Base-by-base conservation (phyloP, 2,113 vertebrate genomes). In the Xyrauchen texanus region DNA sequence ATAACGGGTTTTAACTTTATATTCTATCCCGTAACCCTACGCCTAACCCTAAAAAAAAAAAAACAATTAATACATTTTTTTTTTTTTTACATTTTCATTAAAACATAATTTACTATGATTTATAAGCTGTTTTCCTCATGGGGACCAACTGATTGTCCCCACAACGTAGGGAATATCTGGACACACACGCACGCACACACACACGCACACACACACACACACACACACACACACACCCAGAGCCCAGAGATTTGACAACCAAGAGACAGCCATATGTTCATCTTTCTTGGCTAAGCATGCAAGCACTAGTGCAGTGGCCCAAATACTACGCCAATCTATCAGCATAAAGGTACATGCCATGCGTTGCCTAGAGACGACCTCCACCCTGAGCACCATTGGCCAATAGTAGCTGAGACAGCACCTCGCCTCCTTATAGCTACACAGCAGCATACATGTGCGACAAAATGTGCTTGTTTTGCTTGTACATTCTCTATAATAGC, bases 161-260 rank as follows among this genome's bases (percentile, higher is more conserved):
- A 34, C 21, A 34, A 34, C 21, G 21, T 34, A 34, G 21, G 21
- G 21, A 34, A 34, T 34, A 34, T 3, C 21, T 76, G 61, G 76
- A 85, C 79, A 83, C 46, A 81, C 84, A 76, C 76, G 83, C 79
- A 69, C 78, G 67, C 21, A 34, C 21, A 34, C 1, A 85, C 79
- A 83, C 46, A 81, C 84, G 72, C 76, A 85, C 79, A 69, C 78
- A 71, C 21, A 85, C 79, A 83, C 46, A 81, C 84, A 76, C 76
- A 85, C 79, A 69, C 78, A 71, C 21, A 85, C 79, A 83, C 46
- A 81, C 84, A 76, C 76, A 85, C 79, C 65, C 78, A 71, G 21
- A 34, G 21, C 21, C 21, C 52, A 63, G 12, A 3, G 51, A 42
- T 67, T 57, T 66, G 15, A 60, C 60, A 68, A 68, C n/a, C 5